phyloP scores from a whole-genome alignment of 2,888 invertebrate genomes.

The Apeira syringaria region DNA sequence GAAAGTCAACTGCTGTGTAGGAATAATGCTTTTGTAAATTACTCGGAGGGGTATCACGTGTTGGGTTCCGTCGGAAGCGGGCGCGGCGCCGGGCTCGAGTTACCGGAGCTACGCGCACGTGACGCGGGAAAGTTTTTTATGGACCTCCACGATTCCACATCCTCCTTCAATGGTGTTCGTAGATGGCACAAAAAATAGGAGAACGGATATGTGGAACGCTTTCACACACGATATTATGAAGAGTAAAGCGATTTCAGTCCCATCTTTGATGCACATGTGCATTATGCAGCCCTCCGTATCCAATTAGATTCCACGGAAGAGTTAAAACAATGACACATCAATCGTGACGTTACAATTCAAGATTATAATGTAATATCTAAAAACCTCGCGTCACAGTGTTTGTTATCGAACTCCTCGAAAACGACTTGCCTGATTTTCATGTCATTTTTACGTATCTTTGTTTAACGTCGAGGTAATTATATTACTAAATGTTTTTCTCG shows the following conservation, averaged over 20 bases:
- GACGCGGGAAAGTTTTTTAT: constrained; percentile 60
- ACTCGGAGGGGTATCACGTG: constrained; percentile 37
- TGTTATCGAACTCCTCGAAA: no score
- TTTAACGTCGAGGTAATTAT: no score
- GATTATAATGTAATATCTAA: no score
- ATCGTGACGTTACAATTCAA: no score
- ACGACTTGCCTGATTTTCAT: no score
- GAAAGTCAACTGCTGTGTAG: constrained; percentile 5
- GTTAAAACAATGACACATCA: constrained; percentile 5
- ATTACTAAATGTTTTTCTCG: no score
- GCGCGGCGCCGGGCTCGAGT: constrained; percentile 53
- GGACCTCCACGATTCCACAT: constrained; percentile 44
- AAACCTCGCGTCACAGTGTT: no score
- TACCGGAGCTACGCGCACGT: constrained; percentile 62
- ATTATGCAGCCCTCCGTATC: constrained; percentile 4
- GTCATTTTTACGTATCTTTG: no score
- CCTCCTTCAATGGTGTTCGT: constrained; percentile 39
- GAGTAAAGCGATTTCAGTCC: constrained; percentile 10
- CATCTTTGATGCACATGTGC: constrained; percentile 7
- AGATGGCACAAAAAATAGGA: constrained; percentile 40
- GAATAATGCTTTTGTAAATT: constrained; percentile 32
- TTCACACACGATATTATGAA: constrained; percentile 28
- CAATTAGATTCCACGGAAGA: constrained; percentile 4
- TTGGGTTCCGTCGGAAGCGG: constrained; percentile 66
- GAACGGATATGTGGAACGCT: constrained; percentile 40